These are phyloP conservation scores for Bilobella aurantiaca DNA, from an alignment of 1,140 invertebrate genomes.

Conservation along the genomic window DNA sequence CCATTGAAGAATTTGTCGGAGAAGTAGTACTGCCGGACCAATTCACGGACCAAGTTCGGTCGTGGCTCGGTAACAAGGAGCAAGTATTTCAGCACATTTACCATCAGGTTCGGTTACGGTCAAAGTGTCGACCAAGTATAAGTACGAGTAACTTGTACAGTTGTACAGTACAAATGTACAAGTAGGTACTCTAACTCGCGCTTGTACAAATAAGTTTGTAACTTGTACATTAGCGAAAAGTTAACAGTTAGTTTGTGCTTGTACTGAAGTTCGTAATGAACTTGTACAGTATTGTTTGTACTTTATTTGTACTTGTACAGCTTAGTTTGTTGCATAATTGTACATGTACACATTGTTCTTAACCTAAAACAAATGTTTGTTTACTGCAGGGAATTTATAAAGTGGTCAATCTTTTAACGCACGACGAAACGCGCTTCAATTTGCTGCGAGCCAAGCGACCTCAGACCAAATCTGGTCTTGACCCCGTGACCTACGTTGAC, in stretches of 20 bases:
- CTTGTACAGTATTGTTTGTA: neutral
- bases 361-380: no score
- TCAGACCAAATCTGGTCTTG: slow-evolving; percentile 12
- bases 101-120: slow-evolving; percentile 19
- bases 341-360: no score
- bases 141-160: no score
- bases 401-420: slow-evolving; percentile 39
- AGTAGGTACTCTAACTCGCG: no score
- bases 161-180: no score
- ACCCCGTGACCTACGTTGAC: slow-evolving; percentile 30
- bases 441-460: slow-evolving; percentile 41
- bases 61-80: slow-evolving; percentile 22
- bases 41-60: slow-evolving; percentile 23
- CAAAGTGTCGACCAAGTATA: no score
- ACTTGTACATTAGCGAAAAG: no score
- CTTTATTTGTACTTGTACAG: no score
- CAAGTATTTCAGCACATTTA: slow-evolving; percentile 22
- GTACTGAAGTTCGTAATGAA: no score
- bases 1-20: slow-evolving; percentile 11
- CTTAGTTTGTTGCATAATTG: no score
- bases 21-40: slow-evolving; percentile 15
- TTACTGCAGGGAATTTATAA: slow-evolving; percentile 36
- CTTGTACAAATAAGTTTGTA: no score
- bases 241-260: no score
- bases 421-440: slow-evolving; percentile 42